phyloP scores from a whole-genome alignment of 2,888 invertebrate species.

The Liposcelis brunnea region DNA sequence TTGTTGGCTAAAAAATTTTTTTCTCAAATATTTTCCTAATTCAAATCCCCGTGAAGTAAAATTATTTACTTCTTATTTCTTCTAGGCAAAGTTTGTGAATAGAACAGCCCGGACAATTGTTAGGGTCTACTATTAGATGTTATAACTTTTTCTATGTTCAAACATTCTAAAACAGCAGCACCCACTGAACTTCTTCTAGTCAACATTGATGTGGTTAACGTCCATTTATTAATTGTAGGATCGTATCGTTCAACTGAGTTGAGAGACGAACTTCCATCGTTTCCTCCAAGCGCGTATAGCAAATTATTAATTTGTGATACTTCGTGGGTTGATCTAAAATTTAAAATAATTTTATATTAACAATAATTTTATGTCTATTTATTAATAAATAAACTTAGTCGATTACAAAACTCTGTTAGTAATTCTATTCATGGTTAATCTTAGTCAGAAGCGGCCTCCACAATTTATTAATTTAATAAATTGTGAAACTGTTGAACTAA shows the following conservation, averaged over 20 bases:
- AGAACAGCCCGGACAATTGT: constrained; percentile 1
- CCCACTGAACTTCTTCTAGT: constrained; percentile 46
- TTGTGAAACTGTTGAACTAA: too few species aligned
- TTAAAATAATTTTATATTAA: background rate
- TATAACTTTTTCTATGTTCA: constrained; percentile 30
- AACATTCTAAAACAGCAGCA: constrained; percentile 45
- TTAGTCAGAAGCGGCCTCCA: too few species aligned
- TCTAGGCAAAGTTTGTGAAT: constrained; percentile 4
- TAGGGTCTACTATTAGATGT: background rate
- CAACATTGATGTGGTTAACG: constrained; percentile 45
- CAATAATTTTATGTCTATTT: too few species aligned
- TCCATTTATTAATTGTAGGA: constrained; percentile 45
- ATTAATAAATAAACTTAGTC: too few species aligned
- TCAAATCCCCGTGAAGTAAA: too few species aligned
- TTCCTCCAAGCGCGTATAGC: constrained; percentile 48
- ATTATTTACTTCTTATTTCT: background rate
- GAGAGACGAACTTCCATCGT: constrained; percentile 49
- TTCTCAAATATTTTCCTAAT: too few species aligned
- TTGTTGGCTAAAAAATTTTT: too few species aligned
- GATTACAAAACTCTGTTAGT: constrained; percentile 11
- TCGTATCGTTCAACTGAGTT: constrained; percentile 52
- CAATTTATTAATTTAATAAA: too few species aligned
- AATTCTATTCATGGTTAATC: too few species aligned
- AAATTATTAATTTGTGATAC: constrained; percentile 43
- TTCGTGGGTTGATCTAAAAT: constrained; percentile 46